A percentile compares a stretch with the other conserved stretches of the same genome.
These are phyloP conservation scores for Taeniopygia guttata DNA, from an alignment of 2,797 vertebrate species.

Conservation along the genomic window DNA sequence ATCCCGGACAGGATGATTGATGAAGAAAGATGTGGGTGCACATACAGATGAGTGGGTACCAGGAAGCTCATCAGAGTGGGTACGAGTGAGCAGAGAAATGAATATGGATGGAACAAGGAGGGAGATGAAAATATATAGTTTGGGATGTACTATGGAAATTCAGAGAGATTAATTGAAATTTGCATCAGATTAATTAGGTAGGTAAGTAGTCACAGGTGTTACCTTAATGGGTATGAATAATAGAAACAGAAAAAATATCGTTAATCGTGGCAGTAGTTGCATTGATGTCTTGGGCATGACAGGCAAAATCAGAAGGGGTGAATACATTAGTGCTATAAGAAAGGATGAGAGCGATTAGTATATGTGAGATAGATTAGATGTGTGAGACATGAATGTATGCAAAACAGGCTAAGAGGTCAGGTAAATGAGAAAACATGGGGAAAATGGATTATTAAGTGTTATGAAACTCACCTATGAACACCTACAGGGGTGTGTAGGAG, in stretches of 20 bases:
- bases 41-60: neutral
- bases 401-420: slow-evolving; percentile 9
- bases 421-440: slow-evolving; percentile 9
- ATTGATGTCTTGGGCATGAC: neutral
- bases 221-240: neutral
- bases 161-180: slow-evolving; percentile 33
- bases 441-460: neutral
- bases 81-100: neutral
- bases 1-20: slow-evolving; percentile 27
- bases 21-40: slow-evolving; percentile 19
- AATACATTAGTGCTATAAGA: neutral
- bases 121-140: neutral
- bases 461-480: neutral
- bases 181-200: slow-evolving; percentile 40
- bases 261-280: neutral
- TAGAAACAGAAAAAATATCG: neutral
- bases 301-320: neutral
- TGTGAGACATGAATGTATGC: neutral
- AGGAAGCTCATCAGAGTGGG: slow-evolving; percentile 4
- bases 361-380: neutral
- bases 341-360: neutral
- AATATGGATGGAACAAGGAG: slow-evolving; percentile 26
- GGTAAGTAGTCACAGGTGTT: neutral
- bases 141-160: slow-evolving; percentile 39
- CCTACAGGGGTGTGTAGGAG: neutral